Conservation (phyloP, 2,113 vertebrate species). For the Danionella cerebrum region DNA sequence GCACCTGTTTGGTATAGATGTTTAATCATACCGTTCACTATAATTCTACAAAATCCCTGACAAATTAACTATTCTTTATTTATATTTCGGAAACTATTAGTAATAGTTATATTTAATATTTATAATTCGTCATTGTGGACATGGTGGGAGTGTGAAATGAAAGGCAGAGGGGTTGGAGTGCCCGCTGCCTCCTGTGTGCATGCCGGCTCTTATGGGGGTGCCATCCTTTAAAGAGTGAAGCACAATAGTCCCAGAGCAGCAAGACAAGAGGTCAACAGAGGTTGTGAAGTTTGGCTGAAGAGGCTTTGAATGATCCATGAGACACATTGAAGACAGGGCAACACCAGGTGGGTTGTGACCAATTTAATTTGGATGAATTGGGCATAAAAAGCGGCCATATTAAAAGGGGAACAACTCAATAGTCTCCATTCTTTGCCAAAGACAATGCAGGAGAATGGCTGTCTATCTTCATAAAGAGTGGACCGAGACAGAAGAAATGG, state of each 20-base stretch:
- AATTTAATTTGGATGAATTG: conserved; percentile 69
- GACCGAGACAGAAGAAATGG: conserved; percentile 33
- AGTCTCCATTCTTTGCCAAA: conserved; percentile 33
- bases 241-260: conserved; percentile 65
- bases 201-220: conserved; percentile 48
- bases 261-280: conserved; percentile 67
- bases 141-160: not conserved
- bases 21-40: too few species aligned
- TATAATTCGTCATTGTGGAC: not conserved
- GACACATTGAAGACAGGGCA: conserved; percentile 72
- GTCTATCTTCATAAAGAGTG: conserved; percentile 35
- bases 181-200: not conserved
- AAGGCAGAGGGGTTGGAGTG: not conserved
- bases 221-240: conserved; percentile 63
- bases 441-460: conserved; percentile 41
- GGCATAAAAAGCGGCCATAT: conserved; percentile 51
- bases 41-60: too few species aligned
- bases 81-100: too few species aligned
- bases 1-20: too few species aligned
- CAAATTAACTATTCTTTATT: too few species aligned
- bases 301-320: conserved; percentile 72
- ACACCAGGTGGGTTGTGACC: conserved; percentile 78
- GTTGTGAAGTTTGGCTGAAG: conserved; percentile 58
- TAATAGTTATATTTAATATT: too few species aligned
- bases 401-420: conserved; percentile 55